These are phyloP conservation scores for Tapirus terrestris DNA, from an alignment of 2,113 vertebrate genomes.

Conservation along the genomic window DNA sequence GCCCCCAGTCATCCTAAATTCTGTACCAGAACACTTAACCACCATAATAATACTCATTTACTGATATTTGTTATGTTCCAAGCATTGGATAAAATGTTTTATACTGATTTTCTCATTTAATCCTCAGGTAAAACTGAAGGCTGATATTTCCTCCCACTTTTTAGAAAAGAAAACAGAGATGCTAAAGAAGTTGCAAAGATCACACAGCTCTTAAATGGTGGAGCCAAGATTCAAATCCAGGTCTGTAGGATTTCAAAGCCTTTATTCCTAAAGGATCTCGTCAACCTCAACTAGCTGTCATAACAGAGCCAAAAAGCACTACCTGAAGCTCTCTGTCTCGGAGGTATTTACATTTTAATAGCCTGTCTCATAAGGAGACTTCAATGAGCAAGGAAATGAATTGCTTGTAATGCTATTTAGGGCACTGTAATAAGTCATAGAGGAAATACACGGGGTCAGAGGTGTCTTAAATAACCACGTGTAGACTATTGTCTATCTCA, in stretches of 20 bases:
- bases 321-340: constrained; percentile 37
- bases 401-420: constrained; percentile 67
- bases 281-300: constrained; percentile 33
- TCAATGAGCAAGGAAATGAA: constrained; percentile 74
- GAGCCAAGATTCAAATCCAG: neutral
- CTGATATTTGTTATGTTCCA: neutral
- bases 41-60: neutral
- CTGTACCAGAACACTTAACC: neutral
- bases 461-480: constrained; percentile 52
- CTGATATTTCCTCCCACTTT: neutral
- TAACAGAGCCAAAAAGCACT: constrained; percentile 50
- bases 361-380: constrained; percentile 71
- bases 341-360: constrained; percentile 78
- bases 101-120: neutral
- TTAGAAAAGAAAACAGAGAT: constrained; percentile 22
- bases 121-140: neutral
- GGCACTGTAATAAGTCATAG: constrained; percentile 56
- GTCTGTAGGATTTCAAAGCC: neutral
- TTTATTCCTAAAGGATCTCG: neutral
- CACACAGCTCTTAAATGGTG: neutral
- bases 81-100: neutral
- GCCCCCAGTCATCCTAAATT: neutral
- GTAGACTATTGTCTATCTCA: neutral
- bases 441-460: constrained; percentile 54
- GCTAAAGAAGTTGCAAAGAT: neutral